phyloP scores from a whole-genome alignment of 2,797 vertebrate species.

The Moxostoma hubbsi region DNA sequence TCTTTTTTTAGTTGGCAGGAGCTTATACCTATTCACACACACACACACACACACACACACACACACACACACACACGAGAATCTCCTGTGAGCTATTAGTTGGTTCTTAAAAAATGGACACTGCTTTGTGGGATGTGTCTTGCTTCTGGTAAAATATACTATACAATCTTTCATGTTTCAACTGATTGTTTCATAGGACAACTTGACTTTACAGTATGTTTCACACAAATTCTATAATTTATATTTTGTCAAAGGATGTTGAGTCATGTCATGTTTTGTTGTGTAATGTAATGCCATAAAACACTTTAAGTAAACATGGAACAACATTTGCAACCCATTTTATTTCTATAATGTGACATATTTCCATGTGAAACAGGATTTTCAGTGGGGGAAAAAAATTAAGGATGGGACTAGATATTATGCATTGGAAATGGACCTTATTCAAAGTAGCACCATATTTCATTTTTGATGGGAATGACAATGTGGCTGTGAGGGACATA shows the following conservation, averaged over 20 bases:
- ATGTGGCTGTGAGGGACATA: no score
- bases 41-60: slow-evolving; percentile 16
- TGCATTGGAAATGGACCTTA: no score
- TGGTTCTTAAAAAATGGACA: slow-evolving; percentile 11
- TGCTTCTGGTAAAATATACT: background rate
- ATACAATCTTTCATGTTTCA: background rate
- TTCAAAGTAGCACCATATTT: no score
- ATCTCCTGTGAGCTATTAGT: slow-evolving; percentile 1
- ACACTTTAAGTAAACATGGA: background rate
- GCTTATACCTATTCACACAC: slow-evolving; percentile 18
- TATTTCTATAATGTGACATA: no score
- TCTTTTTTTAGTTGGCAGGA: slow-evolving; percentile 31
- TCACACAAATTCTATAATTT: background rate
- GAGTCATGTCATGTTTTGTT: background rate
- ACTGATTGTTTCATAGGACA: background rate
- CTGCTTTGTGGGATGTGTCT: background rate
- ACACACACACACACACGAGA: slow-evolving; percentile 10
- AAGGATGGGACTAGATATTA: no score
- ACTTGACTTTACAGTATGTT: background rate
- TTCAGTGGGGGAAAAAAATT: no score
- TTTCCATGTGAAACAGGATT: no score
- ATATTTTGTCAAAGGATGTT: background rate
- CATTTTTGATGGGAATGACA: no score
- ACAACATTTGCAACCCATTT: background rate
- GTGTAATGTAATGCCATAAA: background rate